These are phyloP conservation scores for Bolborhynchus lineola DNA, from an alignment of 2,113 vertebrate genomes.

Conservation along the genomic window DNA sequence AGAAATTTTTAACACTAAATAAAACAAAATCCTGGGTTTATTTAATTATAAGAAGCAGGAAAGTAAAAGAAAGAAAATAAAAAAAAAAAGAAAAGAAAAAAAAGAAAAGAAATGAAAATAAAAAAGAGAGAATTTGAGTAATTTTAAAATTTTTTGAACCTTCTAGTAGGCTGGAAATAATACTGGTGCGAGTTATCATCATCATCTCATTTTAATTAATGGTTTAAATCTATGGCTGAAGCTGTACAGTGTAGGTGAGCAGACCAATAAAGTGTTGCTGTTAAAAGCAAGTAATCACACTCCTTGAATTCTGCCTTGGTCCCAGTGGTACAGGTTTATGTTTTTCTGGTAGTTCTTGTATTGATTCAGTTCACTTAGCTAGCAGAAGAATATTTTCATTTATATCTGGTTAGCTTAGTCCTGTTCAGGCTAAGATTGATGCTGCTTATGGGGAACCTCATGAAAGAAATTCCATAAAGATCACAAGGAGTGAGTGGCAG, in stretches of 20 bases:
- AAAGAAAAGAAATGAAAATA: too few species aligned
- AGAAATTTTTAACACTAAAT: too few species aligned
- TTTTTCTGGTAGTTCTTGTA: neutral
- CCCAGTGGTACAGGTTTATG: neutral
- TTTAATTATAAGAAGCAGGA: too few species aligned
- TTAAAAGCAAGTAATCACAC: fast-evolving
- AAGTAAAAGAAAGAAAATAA: too few species aligned
- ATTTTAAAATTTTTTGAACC: neutral
- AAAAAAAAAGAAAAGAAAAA: too few species aligned
- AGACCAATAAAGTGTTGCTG: fast-evolving
- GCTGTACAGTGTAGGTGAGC: fast-evolving
- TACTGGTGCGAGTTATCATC: neutral
- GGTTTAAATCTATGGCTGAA: neutral
- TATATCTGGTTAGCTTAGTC: neutral
- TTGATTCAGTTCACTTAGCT: neutral
- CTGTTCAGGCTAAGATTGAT: neutral
- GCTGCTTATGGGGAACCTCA: neutral
- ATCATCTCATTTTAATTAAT: neutral
- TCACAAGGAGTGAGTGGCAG: neutral
- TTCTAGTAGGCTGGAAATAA: neutral
- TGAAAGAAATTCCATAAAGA: fast-evolving
- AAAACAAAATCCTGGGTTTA: too few species aligned
- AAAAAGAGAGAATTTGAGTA: neutral
- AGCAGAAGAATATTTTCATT: neutral
- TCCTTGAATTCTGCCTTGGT: neutral